Percentiles rank a stretch among this genome's conserved stretches.
phyloP scores from a whole-genome alignment of 1,140 invertebrate genomes.

The Scaptodrosophila lebanonensis region DNA sequence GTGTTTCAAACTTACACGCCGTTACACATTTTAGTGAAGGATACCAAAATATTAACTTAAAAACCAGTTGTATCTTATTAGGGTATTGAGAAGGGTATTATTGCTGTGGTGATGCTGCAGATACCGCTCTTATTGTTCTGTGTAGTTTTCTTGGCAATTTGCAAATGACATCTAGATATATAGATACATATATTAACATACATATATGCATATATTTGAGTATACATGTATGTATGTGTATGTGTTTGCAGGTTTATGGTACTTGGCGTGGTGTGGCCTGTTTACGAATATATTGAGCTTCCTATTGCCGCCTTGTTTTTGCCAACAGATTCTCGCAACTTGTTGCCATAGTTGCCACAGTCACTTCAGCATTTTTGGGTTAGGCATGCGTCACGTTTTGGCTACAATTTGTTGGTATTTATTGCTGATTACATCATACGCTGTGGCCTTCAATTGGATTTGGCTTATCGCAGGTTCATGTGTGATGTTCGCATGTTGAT shows the following conservation, averaged over 20 bases:
- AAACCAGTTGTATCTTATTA: too few species aligned
- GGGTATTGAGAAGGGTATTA: too few species aligned
- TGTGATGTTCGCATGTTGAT: slow-evolving; percentile 3
- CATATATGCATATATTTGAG: slow-evolving; percentile 9
- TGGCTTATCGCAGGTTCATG: slow-evolving; percentile 27
- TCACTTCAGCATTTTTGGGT: slow-evolving; percentile 14
- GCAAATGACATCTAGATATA: too few species aligned
- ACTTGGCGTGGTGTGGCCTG: slow-evolving; percentile 1
- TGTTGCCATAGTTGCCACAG: slow-evolving; percentile 47
- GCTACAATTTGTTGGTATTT: slow-evolving; percentile 9
- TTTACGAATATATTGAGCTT: slow-evolving; percentile 31
- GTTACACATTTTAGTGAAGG: too few species aligned
- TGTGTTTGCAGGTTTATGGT: neutral
- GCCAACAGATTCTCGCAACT: slow-evolving; percentile 49
- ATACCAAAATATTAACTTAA: too few species aligned
- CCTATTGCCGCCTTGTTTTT: slow-evolving; percentile 26
- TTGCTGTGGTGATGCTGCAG: too few species aligned
- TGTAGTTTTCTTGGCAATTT: slow-evolving; percentile 57
- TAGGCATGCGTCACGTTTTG: slow-evolving; percentile 39
- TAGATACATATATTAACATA: too few species aligned
- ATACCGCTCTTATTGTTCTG: too few species aligned
- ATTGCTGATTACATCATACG: slow-evolving; percentile 24
- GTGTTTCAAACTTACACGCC: too few species aligned
- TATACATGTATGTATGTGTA: slow-evolving; percentile 7
- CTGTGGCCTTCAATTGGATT: slow-evolving; percentile 29